A percentile compares a stretch with the other conserved stretches of the same genome.
phyloP scores from a whole-genome alignment of 2,797 vertebrate species.

The Clarias fuscus region DNA sequence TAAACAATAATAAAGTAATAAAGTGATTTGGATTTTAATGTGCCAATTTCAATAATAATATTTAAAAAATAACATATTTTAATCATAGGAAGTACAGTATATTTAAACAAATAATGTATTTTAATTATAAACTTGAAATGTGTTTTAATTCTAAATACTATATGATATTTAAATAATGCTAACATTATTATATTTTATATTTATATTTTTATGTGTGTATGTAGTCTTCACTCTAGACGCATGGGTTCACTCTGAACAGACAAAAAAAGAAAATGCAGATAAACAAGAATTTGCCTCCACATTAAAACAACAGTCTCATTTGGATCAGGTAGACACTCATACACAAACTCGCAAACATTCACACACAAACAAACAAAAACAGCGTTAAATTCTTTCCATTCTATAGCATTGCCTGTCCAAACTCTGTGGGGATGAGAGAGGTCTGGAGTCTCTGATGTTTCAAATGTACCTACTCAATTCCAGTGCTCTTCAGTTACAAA shows the following conservation, averaged over 20 bases:
- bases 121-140: background rate
- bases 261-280: background rate
- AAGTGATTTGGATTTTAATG: background rate
- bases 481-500: constrained; percentile 39
- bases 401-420: constrained; percentile 41
- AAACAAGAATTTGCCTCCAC: background rate
- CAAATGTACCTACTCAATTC: constrained; percentile 46
- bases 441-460: constrained; percentile 34
- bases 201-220: background rate
- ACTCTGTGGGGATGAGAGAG: constrained; percentile 38
- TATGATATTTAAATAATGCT: background rate
- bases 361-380: background rate
- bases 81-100: background rate
- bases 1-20: background rate
- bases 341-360: constrained; percentile 5
- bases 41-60: background rate
- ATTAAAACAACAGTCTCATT: background rate
- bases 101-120: too few species aligned
- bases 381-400: constrained; percentile 3
- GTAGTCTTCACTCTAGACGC: constrained; percentile 50
- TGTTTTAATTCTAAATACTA: background rate
- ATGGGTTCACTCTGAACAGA: constrained; percentile 37
- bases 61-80: background rate
- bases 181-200: background rate
- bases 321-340: constrained; percentile 33